Conservation (phyloP, 2,113 vertebrate species). For the Cynocephalus volans region DNA sequence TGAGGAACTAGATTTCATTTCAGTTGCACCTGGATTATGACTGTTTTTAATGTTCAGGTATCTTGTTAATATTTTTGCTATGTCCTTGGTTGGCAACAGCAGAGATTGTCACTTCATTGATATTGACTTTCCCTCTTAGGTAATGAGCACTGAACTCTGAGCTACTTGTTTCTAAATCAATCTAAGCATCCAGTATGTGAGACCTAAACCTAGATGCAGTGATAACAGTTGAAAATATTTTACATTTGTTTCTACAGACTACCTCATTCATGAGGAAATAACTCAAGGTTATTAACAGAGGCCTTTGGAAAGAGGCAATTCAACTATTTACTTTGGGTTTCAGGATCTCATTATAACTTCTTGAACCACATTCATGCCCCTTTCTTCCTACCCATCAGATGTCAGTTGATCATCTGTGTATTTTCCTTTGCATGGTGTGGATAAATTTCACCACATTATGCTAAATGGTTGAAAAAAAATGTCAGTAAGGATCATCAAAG, state of each 20-base stretch:
- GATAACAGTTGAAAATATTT: not conserved
- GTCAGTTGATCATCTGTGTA: not conserved
- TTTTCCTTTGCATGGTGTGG: not conserved
- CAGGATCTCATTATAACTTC: not conserved
- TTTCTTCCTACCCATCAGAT: not conserved
- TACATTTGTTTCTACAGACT: not conserved
- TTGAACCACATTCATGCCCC: not conserved
- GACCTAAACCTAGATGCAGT: not conserved
- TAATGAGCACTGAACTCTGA: not conserved
- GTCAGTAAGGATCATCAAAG: not conserved
- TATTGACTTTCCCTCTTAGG: not conserved
- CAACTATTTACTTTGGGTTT: not conserved
- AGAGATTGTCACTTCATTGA: not conserved
- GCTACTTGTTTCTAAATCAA: not conserved
- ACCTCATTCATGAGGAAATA: not conserved
- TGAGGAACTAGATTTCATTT: conserved; percentile 34
- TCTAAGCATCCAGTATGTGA: not conserved
- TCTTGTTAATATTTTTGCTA: not conserved
- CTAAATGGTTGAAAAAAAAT: not conserved
- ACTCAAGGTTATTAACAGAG: not conserved
- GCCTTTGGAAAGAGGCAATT: not conserved
- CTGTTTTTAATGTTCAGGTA: not conserved
- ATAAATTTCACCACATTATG: not conserved
- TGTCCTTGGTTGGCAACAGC: not conserved
- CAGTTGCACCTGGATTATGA: not conserved